Evolutionary conservation across 2,888 invertebrate species (phyloP), one percentile per base, ranked within the genome.

Genomic region (Icerya purchasi): DNA sequence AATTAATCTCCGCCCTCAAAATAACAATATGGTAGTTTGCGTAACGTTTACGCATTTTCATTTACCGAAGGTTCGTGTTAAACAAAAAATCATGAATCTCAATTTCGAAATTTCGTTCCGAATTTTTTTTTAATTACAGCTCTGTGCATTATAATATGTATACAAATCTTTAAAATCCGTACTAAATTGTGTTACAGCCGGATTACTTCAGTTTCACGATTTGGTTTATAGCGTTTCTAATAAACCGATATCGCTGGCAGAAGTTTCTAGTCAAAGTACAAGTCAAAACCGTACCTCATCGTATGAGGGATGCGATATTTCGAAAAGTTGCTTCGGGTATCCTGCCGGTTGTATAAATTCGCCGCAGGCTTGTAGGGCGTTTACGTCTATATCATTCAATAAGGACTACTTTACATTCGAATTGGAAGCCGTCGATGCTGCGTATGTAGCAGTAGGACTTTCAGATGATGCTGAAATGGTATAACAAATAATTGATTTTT

Each of bases 381-480:
- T 82, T 1, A 78, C 83, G 0, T 79, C 86, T 0, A 77, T 84
- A 2, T 69, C 71, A 2, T 76, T 75, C 14, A 72, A 64, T 54
- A 72, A 56, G 75, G 76, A 2, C 77, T 61, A 62, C 2, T 79
- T 60, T 71, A 73, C 54, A 62, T 83, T 84, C 66, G 83, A 84
- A 69, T 65, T 85, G 67, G 77, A 78, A 68, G 76, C 78, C 1
- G 55, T 50, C 23, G 65, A 65, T 24, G 63, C 78, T 2, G 82
- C 79, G 69, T 86, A 85, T 68, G 80, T 89, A 1, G 87, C 87
- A 0, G 76, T 88, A 10, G 91, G 83, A 1, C 72, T 92, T 2
- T 90, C 90, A 3, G 72, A 75, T 36, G 89, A 90, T 68, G 75
- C 73, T 50, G 79, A 78, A 69, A 91, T 91, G 91, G 78, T 77